Conservation (phyloP, 2,888 invertebrate genomes). For the Hirtodrosophila duncani region DNA sequence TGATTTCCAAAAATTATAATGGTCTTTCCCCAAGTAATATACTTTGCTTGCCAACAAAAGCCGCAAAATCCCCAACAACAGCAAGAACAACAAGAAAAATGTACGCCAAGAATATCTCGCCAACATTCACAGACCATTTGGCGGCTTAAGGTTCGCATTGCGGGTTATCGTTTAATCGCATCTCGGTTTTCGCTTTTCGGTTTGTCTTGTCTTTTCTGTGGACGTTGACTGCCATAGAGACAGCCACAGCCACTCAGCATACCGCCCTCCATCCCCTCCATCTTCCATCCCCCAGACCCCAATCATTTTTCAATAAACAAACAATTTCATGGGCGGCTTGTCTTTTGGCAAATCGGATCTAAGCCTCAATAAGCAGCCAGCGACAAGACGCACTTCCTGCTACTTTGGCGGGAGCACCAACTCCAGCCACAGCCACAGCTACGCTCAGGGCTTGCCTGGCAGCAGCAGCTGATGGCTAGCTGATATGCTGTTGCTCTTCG, state of each 20-base stretch:
- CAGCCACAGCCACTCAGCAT: slow-evolving; percentile 25
- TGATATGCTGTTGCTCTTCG: no score
- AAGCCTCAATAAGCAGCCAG: slow-evolving; percentile 71
- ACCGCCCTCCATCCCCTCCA: neutral
- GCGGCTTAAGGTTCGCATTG: slow-evolving; percentile 66
- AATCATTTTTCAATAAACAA: slow-evolving; percentile 73
- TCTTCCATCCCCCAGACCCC: slow-evolving; percentile 36
- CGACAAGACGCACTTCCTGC: slow-evolving; percentile 70
- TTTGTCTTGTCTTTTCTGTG: slow-evolving; percentile 42
- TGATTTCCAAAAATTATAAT: slow-evolving; percentile 70
- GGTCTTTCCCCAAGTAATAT: slow-evolving; percentile 24
- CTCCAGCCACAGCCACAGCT: slow-evolving; percentile 2
- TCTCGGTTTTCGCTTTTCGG: slow-evolving; percentile 43
- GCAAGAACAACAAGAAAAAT: slow-evolving; percentile 4
- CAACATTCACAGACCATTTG: slow-evolving; percentile 72
- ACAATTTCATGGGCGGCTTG: slow-evolving; percentile 72
- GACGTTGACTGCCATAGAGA: slow-evolving; percentile 13
- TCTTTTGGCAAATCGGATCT: slow-evolving; percentile 70
- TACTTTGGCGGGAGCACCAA: no score
- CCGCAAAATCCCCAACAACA: slow-evolving; percentile 38
- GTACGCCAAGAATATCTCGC: slow-evolving; percentile 28
- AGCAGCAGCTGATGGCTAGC: slow-evolving; percentile 51
- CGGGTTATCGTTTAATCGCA: slow-evolving; percentile 71
- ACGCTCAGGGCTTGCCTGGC: no score
- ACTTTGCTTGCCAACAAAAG: slow-evolving; percentile 56